Base-by-base conservation (phyloP, 2,888 invertebrate species). In the Andrena bicolor region DNA sequence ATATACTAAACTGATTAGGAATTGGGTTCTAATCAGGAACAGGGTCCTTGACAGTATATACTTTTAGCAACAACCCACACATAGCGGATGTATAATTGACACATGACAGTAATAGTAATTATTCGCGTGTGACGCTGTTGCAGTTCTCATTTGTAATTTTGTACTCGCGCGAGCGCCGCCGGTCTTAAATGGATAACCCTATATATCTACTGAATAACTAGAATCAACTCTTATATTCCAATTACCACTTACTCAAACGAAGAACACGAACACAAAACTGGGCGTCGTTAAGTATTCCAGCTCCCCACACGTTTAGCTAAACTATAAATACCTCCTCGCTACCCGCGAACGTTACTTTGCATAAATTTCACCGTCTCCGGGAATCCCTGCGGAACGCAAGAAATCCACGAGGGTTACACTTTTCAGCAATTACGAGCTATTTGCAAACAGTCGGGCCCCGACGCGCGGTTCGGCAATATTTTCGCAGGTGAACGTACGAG, bases 401-500 rank as follows among this genome's bases (percentile, higher is more conserved):
- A 64, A 32, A 53, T 16, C 41, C 48, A 10, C 10, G 13, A 5
- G 16, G 35, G 10, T 5, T 10, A 73, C 66, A 73, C n/a, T 41
- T 73, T 66, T 41, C 30, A 51, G 10, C 30, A 58, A 64, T 76
- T 70, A 79, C 35, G 48, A 20, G 7, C 28, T 23, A 53, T 77
- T 74, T 66, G 51, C 13, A 53, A 66, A 51, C 30, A 73, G 23
- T 66, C 8, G 4, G 35, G 7, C 8, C 53, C 6, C 10, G 28
- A 48, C 32, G 32, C 32, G 8, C 48, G 28, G 58, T 68, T 58
- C 7, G 32, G 66, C 65, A 75, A 82, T 80, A 72, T 80, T 80
- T 82, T 80, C 60, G 20, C 80, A 76, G 28, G 78, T 74, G 73
- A 48, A 51, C 48, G 49, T 60, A 56, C 13, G 16, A 26, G n/a